Evolutionary conservation across 2,113 vertebrate species (phyloP).

Genomic region (Chaetops frenatus): DNA sequence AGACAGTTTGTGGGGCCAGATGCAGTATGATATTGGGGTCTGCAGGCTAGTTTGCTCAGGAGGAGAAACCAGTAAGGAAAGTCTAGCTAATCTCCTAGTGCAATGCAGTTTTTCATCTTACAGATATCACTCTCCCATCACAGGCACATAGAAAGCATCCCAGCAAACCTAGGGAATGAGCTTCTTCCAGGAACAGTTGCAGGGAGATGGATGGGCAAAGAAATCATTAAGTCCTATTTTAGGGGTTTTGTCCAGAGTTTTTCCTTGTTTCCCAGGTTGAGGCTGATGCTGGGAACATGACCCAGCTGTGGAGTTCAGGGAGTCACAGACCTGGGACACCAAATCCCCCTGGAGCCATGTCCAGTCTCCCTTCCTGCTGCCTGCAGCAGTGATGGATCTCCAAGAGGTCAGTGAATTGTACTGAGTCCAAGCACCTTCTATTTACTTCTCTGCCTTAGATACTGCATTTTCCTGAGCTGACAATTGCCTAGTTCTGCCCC

Average conservation of each 20-base stretch:
- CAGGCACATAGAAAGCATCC: background rate
- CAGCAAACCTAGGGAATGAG: background rate
- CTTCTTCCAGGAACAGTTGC: background rate
- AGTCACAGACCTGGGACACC: background rate
- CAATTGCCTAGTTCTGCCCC: background rate
- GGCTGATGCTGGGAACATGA: background rate
- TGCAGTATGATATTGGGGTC: background rate
- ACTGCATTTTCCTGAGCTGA: background rate
- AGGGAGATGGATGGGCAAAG: background rate
- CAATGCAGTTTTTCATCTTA: background rate
- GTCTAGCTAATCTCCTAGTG: background rate
- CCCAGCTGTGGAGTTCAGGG: background rate
- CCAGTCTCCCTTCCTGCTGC: background rate
- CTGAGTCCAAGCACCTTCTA: background rate
- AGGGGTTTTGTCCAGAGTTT: background rate
- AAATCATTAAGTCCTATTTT: background rate
- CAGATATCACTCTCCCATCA: background rate
- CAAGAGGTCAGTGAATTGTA: background rate
- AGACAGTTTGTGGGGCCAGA: background rate
- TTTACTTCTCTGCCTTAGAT: background rate
- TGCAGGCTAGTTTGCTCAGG: background rate
- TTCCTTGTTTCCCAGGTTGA: background rate
- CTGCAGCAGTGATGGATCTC: background rate
- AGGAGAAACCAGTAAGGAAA: background rate
- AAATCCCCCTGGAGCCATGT: background rate